Conservation (phyloP, 2,113 vertebrate species). For the Gopherus evgoodei region DNA sequence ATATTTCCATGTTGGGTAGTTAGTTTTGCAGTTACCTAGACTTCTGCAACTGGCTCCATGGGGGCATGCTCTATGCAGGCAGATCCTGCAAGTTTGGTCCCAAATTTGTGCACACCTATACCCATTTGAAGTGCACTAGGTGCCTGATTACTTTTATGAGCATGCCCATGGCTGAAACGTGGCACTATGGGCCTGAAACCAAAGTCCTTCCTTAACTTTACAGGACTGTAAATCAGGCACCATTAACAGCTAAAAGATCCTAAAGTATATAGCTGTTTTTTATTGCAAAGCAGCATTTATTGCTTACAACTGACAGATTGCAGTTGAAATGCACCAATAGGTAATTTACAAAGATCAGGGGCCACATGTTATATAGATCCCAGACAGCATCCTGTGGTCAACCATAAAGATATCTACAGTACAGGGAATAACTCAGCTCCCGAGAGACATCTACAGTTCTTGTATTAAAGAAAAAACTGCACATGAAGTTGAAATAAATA, state of each 20-base stretch:
- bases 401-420: accelerated
- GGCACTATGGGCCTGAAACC: neutral
- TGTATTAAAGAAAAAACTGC: neutral
- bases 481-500: neutral
- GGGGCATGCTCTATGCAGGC: neutral
- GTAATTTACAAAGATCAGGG: neutral
- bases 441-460: neutral
- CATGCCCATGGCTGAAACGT: neutral
- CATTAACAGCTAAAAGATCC: neutral
- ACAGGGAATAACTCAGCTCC: neutral
- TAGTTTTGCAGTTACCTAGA: neutral
- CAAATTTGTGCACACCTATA: neutral
- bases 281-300: neutral
- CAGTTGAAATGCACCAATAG: neutral
- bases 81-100: neutral
- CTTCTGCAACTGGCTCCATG: neutral
- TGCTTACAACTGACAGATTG: neutral
- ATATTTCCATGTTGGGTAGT: neutral
- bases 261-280: neutral
- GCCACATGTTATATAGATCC: accelerated
- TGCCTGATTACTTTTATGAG: neutral
- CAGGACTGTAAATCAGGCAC: neutral
- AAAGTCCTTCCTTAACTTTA: neutral
- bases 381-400: neutral
- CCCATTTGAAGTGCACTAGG: accelerated